phyloP scores from a whole-genome alignment of 92 coral and sea anemone species.

The Actinostola sp. region DNA sequence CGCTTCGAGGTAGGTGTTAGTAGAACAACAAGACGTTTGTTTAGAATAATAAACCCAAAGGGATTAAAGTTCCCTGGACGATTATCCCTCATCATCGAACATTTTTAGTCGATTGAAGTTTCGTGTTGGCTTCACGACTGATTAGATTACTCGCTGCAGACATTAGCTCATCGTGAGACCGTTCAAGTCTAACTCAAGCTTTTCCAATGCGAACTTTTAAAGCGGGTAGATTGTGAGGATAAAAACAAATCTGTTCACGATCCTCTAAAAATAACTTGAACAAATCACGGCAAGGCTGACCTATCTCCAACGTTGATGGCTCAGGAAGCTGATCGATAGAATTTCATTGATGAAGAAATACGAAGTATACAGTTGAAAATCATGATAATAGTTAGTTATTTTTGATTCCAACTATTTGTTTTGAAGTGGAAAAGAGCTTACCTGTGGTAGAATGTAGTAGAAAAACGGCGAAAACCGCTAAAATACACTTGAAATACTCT shows the following conservation, averaged over 20 bases:
- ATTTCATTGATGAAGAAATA: not conserved
- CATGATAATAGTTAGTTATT: no score
- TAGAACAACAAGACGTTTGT: constrained; percentile 19
- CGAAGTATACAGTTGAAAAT: not conserved
- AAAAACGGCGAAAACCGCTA: not conserved
- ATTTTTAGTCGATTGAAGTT: constrained; percentile 15
- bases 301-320: not conserved
- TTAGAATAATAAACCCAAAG: constrained; percentile 9
- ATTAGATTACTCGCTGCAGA: no score
- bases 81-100: constrained; percentile 1
- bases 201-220: no score
- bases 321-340: not conserved
- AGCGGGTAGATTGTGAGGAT: no score
- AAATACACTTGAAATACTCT: not conserved
- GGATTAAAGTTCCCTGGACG: constrained; percentile 16
- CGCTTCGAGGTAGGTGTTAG: not conserved
- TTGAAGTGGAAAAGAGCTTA: not conserved
- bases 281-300: constrained; percentile 12
- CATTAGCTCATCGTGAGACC: no score
- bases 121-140: no score
- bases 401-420: not conserved
- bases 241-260: no score
- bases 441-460: not conserved
- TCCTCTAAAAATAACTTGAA: constrained; percentile 8
- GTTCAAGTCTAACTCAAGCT: no score